Percentiles rank a stretch among this genome's conserved stretches.
Conservation (phyloP, 2,888 invertebrate species). For the Lumbricus terrestris region DNA sequence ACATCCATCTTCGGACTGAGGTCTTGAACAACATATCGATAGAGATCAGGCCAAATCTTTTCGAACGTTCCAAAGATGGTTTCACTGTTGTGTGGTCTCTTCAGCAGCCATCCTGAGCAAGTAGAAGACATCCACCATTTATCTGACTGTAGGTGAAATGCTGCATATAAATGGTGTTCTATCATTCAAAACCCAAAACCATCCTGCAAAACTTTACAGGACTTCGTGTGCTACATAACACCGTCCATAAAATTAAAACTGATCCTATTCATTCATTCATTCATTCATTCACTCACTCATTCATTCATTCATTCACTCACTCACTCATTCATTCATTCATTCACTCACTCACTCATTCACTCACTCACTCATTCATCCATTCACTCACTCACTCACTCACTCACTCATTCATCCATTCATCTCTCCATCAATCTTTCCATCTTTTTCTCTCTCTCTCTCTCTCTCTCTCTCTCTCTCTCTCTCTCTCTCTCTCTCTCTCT, state of each 20-base stretch:
- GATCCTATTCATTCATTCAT: neutral
- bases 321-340: neutral
- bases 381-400: neutral
- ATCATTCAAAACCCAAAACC: no score
- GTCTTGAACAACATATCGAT: conserved; percentile 81
- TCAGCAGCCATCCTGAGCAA: conserved; percentile 32
- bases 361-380: neutral
- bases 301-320: no score
- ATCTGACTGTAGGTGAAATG: neutral
- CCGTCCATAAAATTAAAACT: neutral
- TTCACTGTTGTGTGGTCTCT: conserved; percentile 60
- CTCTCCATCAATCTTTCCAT: neutral
- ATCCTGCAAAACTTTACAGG: no score
- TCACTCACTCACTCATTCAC: no score
- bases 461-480: no score
- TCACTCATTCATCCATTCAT: neutral
- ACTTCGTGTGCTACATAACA: neutral
- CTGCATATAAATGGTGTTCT: no score
- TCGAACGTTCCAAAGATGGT: conserved; percentile 73
- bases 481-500: no score
- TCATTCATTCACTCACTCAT: neutral
- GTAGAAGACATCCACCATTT: neutral
- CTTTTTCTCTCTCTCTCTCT: no score
- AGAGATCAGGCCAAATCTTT: conserved; percentile 72
- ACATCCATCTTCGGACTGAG: conserved; percentile 73